Evolutionary conservation across 2,888 invertebrate genomes (phyloP), one percentile per base, ranked within the genome.

Genomic region (Cancer borealis): DNA sequence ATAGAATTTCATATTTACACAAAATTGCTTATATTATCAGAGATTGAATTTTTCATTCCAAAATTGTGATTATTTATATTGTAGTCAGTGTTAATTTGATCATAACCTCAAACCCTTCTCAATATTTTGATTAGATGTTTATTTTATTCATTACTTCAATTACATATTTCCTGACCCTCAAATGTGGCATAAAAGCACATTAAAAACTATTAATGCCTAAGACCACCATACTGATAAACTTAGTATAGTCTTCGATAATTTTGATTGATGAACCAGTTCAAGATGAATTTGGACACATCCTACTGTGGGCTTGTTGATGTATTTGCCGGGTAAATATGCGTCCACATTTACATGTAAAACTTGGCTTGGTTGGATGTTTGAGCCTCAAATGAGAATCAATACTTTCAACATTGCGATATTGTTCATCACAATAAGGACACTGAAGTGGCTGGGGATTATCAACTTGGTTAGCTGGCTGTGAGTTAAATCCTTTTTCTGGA

Each of bases 341-440:
- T 14, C 94, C 93, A 90, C 95, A 95, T n/a, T 54, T 88, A 47
- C 95, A 95, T 10, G 91, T 49, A 60, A 95, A 95, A 87, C 93
- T 94, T 45, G 95, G 93, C 47, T 95, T 95, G 46, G 93, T 87
- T 6, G 95, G 95, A 93, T 95, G 95, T 79, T 94, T 95, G 39
- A 93, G 66, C 54, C 94, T 92, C 46, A 95, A 87, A 45, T 95
- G 95, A 26, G 93, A 92, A 26, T 47, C 66, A 14, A 95, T 73
- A 4, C 73, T 92, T 14, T 92, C 92, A 14, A 79, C 45, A n/a
- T 92, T 89, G 45, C 92, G 90, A 79, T 94, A 90, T 8, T 88
- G 90, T 54, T 95, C 95, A 3, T 94, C 89, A 91, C 95, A 95
- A 88, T 94, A 92, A 10, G 95, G 95, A 88, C 95, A 95, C 39